phyloP scores from a whole-genome alignment of 2,797 vertebrate genomes.

The Ceyx erithaca region DNA sequence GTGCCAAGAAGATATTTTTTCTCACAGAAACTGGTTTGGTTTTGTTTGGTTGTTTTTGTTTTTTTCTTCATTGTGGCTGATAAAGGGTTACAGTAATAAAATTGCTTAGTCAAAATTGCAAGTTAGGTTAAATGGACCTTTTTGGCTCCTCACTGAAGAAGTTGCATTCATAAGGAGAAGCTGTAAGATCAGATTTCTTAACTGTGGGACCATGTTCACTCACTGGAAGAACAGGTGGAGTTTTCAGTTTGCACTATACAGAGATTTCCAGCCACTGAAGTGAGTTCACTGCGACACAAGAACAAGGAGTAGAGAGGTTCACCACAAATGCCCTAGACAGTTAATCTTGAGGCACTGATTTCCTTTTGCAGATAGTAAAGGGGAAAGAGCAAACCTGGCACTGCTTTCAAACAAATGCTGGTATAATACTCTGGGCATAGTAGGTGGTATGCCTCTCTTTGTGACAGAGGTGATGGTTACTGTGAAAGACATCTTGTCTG shows the following conservation, averaged over 20 bases:
- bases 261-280: not conserved
- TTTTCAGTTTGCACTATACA: not conserved
- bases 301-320: not conserved
- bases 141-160: not conserved
- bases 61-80: not conserved
- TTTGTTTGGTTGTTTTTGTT: not conserved
- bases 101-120: not conserved
- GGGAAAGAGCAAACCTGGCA: not conserved
- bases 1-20: not conserved
- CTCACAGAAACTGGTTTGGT: not conserved
- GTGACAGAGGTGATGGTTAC: not conserved
- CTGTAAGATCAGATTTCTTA: not conserved
- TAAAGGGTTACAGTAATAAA: not conserved
- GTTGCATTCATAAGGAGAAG: not conserved
- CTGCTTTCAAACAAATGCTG: not conserved
- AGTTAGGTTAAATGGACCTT: not conserved
- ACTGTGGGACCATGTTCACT: not conserved
- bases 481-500: not conserved
- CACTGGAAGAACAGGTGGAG: not conserved
- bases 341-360: not conserved
- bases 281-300: not conserved
- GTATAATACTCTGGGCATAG: not conserved
- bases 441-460: not conserved
- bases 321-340: not conserved
- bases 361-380: not conserved